Conservation (phyloP, 2,113 vertebrate genomes). For the Lipophrys pholis region DNA sequence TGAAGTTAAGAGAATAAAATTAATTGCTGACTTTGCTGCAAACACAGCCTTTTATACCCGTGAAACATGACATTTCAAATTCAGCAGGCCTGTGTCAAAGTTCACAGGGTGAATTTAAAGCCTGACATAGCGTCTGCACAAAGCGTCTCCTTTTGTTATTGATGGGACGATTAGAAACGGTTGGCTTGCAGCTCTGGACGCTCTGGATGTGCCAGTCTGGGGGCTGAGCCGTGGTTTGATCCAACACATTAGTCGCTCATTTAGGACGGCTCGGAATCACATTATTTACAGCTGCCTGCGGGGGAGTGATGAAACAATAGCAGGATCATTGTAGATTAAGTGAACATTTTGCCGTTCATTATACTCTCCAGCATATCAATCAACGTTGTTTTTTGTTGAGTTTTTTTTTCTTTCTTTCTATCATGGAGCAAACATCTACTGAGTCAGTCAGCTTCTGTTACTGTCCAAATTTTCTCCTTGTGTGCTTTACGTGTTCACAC, state of each 20-base stretch:
- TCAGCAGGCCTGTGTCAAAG: slow-evolving; percentile 15
- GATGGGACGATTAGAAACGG: neutral
- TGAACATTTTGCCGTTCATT: neutral
- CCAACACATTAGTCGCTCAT: neutral
- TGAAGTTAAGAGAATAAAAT: too few relatives aligned
- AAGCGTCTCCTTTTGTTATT: slow-evolving; percentile 13
- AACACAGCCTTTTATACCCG: too few relatives aligned
- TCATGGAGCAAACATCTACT: too few relatives aligned
- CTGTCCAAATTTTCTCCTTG: too few relatives aligned
- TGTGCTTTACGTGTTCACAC: too few relatives aligned
- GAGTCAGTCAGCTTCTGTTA: too few relatives aligned
- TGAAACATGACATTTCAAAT: too few relatives aligned
- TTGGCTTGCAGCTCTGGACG: neutral
- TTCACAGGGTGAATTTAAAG: slow-evolving; percentile 38
- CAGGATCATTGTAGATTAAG: neutral
- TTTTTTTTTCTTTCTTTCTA: too few relatives aligned
- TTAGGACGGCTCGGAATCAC: neutral
- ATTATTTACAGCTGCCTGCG: neutral
- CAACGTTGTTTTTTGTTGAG: too few relatives aligned
- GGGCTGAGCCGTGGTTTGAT: slow-evolving; percentile 6
- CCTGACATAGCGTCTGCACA: slow-evolving; percentile 30
- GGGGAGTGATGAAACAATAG: neutral
- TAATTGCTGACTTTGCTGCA: too few relatives aligned
- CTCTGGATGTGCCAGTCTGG: neutral
- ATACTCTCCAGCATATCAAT: too few relatives aligned